phyloP scores from a whole-genome alignment of 64 coral and sea anemone genomes.

The Porites lutea region DNA sequence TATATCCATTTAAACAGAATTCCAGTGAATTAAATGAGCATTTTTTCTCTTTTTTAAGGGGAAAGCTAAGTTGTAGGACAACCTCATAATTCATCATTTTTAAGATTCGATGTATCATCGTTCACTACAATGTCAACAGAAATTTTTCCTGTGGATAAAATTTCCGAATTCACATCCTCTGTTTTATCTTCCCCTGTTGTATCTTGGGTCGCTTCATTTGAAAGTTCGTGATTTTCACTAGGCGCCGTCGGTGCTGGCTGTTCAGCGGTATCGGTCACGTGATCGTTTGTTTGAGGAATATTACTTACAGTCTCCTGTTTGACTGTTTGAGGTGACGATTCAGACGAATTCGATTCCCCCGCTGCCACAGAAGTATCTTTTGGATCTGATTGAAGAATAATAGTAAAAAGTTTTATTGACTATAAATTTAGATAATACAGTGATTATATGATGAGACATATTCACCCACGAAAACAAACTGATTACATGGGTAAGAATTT shows the following conservation, averaged over 20 bases:
- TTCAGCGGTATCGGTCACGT: slow-evolving; percentile 31
- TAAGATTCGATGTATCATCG: background rate
- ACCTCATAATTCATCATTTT: too few relatives aligned
- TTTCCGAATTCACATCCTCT: background rate
- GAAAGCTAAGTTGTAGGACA: background rate
- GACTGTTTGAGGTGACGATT: background rate
- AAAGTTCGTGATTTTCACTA: slow-evolving; percentile 13
- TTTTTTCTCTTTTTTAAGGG: background rate
- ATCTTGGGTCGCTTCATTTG: slow-evolving; percentile 2
- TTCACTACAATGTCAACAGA: background rate
- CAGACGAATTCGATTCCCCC: background rate
- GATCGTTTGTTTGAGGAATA: background rate
- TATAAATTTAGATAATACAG: background rate
- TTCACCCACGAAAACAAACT: too few relatives aligned
- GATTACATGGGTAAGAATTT: too few relatives aligned
- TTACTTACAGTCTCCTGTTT: slow-evolving; percentile 34
- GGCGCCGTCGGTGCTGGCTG: slow-evolving; percentile 38
- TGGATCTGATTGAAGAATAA: slow-evolving; percentile 24
- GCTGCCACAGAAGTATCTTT: background rate
- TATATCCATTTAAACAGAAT: background rate
- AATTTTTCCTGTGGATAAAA: slow-evolving; percentile 17
- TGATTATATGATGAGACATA: too few relatives aligned
- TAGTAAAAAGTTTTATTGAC: background rate
- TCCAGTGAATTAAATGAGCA: background rate
- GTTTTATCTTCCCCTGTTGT: background rate